Evolutionary conservation across 2,888 invertebrate species (phyloP), one percentile per base, ranked within the genome.

Genomic region (Steinernema carpocapsae): DNA sequence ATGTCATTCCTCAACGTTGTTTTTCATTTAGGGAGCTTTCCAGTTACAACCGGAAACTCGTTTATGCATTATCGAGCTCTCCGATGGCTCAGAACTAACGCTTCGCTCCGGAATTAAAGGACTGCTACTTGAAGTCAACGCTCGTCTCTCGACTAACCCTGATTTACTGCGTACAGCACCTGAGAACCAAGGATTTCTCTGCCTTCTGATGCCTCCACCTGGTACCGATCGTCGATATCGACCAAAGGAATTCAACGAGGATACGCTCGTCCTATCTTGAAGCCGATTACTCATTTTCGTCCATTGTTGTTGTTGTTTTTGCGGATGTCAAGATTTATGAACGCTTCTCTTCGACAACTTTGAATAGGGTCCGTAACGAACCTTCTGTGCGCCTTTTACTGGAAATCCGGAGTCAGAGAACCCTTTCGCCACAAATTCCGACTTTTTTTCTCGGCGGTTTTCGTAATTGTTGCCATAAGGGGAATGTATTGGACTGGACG

Each of bases 91-190:
- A 17, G 77, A 77, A 3, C 70, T 72, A 48, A 56, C 59, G 19
- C 77, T 80, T 45, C 76, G 80, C 2, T 78, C 76, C 2, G 80
- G 80, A 6, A 77, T 79, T 42, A 56, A 71, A 17, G 80, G 76
- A 14, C 73, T 72, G 26, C 48, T 79, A 19, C 43, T 79, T n/a
- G 80, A 79, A 70, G 80, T 76, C 7, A 79, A 79, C 70, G 46
- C 71, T 7, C 70, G 75, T 48, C 64, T 79, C 19, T 29, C 22
- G 10, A 29, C 26, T 22, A 56, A 78, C 42, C 80, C 80, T 6
- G 76, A 82, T 48, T 70, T 82, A 26, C 42, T 74, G 29, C 24
- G 64, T 10, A 74, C 72, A 2, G 79, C 81, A 10, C 59, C 52
- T 17, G 72, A 73, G 19, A 51, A 59, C 43, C 71, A 70, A 42